phyloP scores from a whole-genome alignment of 92 coral and sea anemone species.

The Zoanthus sociatus region DNA sequence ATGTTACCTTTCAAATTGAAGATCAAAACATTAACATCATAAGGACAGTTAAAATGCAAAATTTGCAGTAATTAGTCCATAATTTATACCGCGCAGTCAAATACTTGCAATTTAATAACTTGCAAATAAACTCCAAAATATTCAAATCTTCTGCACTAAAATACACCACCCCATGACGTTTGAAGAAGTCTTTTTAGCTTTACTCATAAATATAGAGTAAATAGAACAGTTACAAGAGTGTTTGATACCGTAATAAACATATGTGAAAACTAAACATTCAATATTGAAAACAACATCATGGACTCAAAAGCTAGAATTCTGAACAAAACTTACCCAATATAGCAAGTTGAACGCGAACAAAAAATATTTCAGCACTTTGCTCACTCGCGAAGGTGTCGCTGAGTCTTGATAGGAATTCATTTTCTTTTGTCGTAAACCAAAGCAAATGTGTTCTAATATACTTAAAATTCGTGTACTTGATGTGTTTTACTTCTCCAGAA shows the following conservation, averaged over 20 bases:
- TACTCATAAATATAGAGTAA: background rate
- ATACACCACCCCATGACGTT: background rate
- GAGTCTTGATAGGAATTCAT: constrained; percentile 18
- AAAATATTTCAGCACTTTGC: constrained; percentile 82
- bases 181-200: background rate
- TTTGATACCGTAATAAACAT: background rate
- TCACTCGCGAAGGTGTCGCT: constrained; percentile 43
- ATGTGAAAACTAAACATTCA: background rate
- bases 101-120: background rate
- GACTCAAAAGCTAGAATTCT: background rate
- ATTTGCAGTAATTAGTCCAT: background rate
- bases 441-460: background rate
- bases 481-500: background rate
- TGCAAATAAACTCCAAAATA: background rate
- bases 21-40: background rate
- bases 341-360: constrained; percentile 89
- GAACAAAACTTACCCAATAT: constrained; percentile 91
- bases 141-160: background rate
- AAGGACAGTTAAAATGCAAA: background rate
- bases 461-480: background rate
- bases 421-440: constrained; percentile 1
- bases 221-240: background rate
- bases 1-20: background rate
- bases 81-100: background rate
- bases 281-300: background rate